These are phyloP conservation scores for Amazona guildingii DNA, from an alignment of 2,113 vertebrate genomes.

Conservation along the genomic window DNA sequence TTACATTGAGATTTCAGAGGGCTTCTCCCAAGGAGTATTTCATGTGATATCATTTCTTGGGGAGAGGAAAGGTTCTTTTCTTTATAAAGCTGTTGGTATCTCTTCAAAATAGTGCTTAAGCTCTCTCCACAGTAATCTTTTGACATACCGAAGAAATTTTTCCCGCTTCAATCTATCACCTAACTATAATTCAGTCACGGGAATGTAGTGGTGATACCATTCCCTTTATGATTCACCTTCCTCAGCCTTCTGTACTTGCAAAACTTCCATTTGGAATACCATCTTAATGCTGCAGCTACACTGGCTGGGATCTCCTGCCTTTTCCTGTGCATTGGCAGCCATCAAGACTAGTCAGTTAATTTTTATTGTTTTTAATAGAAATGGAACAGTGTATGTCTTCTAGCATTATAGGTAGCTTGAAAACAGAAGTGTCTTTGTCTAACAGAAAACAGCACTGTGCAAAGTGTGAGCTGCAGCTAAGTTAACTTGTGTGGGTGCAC, in stretches of 20 bases:
- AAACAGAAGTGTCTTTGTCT: not conserved
- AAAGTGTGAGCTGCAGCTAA: not conserved
- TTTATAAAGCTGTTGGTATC: not conserved
- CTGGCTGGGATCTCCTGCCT: not conserved
- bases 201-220: not conserved
- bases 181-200: not conserved
- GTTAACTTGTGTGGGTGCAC: not conserved
- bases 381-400: not conserved
- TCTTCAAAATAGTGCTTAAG: not conserved
- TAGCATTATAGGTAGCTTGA: not conserved
- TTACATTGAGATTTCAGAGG: not conserved
- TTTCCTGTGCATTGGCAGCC: not conserved
- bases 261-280: not conserved
- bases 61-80: not conserved
- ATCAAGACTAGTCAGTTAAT: not conserved
- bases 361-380: not conserved
- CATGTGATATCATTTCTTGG: not conserved
- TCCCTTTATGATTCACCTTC: not conserved
- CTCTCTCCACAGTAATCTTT: not conserved
- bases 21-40: not conserved
- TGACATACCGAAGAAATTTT: not conserved
- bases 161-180: not conserved
- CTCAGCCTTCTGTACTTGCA: not conserved
- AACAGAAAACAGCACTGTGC: not conserved
- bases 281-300: not conserved